phyloP scores from a whole-genome alignment of 2,113 vertebrate species.

The Rhinoptilus africanus region DNA sequence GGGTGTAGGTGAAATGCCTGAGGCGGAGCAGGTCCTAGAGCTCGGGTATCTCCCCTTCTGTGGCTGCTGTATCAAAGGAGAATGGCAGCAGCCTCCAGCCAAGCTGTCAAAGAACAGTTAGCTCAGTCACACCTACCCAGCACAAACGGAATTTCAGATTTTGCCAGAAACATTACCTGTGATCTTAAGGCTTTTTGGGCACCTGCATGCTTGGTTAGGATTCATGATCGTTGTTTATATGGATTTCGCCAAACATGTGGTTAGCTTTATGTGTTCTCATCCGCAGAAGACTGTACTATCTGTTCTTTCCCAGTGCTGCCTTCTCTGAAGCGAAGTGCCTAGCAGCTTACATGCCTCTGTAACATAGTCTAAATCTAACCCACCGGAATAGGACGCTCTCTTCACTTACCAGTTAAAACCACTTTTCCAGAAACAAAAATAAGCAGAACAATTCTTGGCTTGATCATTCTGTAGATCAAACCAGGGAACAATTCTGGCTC shows the following conservation, averaged over 20 bases:
- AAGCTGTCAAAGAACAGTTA: neutral
- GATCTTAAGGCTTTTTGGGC: neutral
- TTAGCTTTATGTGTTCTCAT: neutral
- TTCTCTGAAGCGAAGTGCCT: neutral
- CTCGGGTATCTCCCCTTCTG: neutral
- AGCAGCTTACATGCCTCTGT: neutral
- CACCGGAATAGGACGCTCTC: neutral
- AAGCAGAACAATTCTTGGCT: constrained; percentile 96
- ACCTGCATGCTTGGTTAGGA: neutral
- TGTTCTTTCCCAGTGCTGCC: neutral
- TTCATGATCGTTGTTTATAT: neutral
- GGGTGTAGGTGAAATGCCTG: neutral
- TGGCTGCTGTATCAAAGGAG: neutral
- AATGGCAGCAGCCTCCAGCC: neutral
- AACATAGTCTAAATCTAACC: neutral
- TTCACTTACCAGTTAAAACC: constrained; percentile 92
- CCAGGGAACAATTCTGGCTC: constrained; percentile 98
- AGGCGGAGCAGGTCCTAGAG: neutral
- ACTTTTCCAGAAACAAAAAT: constrained; percentile 99
- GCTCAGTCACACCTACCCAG: neutral
- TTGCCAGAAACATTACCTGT: neutral
- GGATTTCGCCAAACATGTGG: neutral
- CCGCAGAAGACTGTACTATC: neutral
- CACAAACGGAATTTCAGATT: neutral
- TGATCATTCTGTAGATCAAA: constrained; percentile 99